These are phyloP conservation scores for Smittia aterrima DNA, from an alignment of 2,888 invertebrate genomes.

Conservation along the genomic window DNA sequence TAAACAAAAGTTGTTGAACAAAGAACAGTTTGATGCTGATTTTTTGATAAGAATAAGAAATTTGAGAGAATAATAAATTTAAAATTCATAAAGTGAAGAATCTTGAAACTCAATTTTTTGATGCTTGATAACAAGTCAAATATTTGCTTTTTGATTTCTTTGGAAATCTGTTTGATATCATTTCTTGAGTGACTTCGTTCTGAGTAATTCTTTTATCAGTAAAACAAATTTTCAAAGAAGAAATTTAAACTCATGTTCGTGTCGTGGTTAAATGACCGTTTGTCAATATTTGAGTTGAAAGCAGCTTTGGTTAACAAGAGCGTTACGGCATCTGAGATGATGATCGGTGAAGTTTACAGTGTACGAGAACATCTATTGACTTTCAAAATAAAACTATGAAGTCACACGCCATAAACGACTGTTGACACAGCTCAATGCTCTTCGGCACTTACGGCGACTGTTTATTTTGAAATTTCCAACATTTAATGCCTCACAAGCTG, in stretches of 20 bases:
- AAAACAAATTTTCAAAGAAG: not conserved
- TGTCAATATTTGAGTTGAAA: constrained; percentile 36
- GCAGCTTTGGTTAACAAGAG: constrained; percentile 31
- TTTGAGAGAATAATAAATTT: not conserved
- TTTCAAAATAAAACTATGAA: constrained; percentile 7
- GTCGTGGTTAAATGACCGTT: not conserved
- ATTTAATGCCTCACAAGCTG: not conserved
- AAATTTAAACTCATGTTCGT: not conserved
- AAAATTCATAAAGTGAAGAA: no score
- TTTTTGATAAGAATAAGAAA: constrained; percentile 25
- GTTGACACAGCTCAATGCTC: constrained; percentile 23
- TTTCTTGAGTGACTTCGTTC: not conserved
- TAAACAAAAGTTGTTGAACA: constrained; percentile 15
- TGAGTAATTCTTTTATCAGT: not conserved
- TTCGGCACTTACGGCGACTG: constrained; percentile 3
- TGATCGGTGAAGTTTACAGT: constrained; percentile 37
- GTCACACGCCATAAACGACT: constrained; percentile 29
- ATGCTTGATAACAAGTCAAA: constrained; percentile 9
- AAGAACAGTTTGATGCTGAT: constrained; percentile 34
- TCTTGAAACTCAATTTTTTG: no score
- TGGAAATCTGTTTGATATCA: not conserved
- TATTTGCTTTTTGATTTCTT: constrained; percentile 34
- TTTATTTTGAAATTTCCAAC: constrained; percentile 5
- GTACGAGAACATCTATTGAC: constrained; percentile 12
- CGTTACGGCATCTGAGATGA: not conserved